Evolutionary conservation across 2,113 vertebrate species (phyloP), one percentile per base, ranked within the genome.

Genomic region (Genyomyrus donnyi): DNA sequence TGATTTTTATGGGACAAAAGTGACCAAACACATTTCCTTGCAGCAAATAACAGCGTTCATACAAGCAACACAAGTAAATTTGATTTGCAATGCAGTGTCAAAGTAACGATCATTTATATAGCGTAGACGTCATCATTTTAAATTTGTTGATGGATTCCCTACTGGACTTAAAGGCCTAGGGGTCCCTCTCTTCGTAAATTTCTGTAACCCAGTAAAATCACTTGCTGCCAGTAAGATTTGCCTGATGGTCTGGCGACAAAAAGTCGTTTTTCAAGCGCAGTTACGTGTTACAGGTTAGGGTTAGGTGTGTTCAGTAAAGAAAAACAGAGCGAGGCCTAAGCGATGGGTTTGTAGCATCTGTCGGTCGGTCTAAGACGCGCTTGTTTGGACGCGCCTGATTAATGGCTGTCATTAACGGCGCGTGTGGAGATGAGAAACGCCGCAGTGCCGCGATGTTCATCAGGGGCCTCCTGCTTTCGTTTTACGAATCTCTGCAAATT

Each of bases 371-470:
- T 86, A 49, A 86, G n/a, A 50, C 1, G n/a, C n/a, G 48, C 85
- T 13, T 24, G 24, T 52, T 52, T 52, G 85, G 49, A 53, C 85
- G 85, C 49, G 49, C 49, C 45, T 87, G 85, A 87, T 87, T 87
- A 87, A 87, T 52, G 85, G 49, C 85, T 11, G 49, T 87, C 85
- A 87, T 87, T 87, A 87, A 53, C 3, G 49, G 85, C 49, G n/a
- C 24, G 15, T 21, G 85, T 52, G 5, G 85, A 35, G 1, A 53
- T 87, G 49, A 86, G 46, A 87, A 87, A 87, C 24, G 8, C 85
- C 49, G 15, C 46, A 31, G 85, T 50, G 85, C 27, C 85, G 17
- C 85, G 24, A 31, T 31, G 17, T 85, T 49, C 83, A 49, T 85
- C 46, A 49, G 19, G 83, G 83, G 46, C 15, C 35, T 13, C 31